Base-by-base conservation (phyloP, 2,113 vertebrate genomes). In the Rallus limicola region DNA sequence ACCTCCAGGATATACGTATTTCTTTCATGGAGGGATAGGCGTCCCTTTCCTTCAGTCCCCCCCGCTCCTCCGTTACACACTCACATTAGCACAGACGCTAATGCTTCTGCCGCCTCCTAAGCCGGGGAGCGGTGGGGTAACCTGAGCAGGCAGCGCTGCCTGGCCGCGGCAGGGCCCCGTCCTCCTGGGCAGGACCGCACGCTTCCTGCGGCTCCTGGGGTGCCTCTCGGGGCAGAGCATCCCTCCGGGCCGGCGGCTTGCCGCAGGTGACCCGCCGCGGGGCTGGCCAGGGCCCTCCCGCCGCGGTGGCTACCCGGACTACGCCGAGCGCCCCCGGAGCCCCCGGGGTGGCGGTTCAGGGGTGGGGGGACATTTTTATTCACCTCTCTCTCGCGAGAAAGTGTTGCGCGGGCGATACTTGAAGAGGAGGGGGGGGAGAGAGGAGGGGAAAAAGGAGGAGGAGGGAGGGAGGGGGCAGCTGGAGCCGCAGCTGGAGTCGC, bases 321-420 rank as follows among this genome's bases (percentile, higher is more conserved):
- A 11, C 4, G 58, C 55, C 40, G 26, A 50, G 33, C 36, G 26
- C 40, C 50, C 81, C 88, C 58, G 58, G 69, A 3, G 26, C 40
- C 50, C 81, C 88, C 58, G 58, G 69, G 3, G 28, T 9, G 26
- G 71, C 56, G 63, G 50, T 15, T 52, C n/a, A 34, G n/a, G 84
- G 63, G 72, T 81, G 95, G 78, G 95, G 97, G 95, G 86, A 95
- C 94, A 86, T 92, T 95, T 97, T 86, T 95, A 96, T 92, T 91
- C 93, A 63, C 95, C 96, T 96, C 96, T 96, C 93, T 98, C 98
- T 98, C 98, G 97, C 97, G 98, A 98, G 97, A 98, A 91, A 95
- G 94, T 74, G 89, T 74, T 95, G 97, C 95, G 95, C 97, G 95
- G 98, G 97, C 98, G 98, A 96, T 97, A 97, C 93, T 98, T 98